Base-by-base conservation (phyloP, 2,113 vertebrate genomes). In the Bubo scandiacus region DNA sequence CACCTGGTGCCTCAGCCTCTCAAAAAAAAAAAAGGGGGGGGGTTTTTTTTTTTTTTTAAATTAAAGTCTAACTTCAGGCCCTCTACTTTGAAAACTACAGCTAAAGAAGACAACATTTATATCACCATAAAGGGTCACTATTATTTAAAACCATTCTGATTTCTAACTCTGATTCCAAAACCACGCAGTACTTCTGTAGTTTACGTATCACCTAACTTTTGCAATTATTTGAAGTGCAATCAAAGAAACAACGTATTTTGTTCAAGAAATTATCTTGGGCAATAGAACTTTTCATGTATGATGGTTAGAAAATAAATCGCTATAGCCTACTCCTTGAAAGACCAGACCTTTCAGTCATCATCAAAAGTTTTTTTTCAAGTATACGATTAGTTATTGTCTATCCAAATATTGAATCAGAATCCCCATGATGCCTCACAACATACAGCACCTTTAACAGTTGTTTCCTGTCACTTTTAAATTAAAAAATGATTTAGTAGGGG, bases 391-490 rank as follows among this genome's bases (percentile, higher is more conserved):
- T 81, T 70, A 54, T 11, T 63, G 27, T 79, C 78, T 72, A 49
- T 74, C 58, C 63, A 88, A 88, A 62, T 57, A 77, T 5, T 81
- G 70, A 95, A 74, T 97, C 96, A 97, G 42, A 83, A 97, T 91
- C 96, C 88, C 86, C 90, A 43, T 15, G 59, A 91, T 88, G 84
- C 83, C 95, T 97, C 83, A 71, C 80, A 81, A 63, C 61, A 84
- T 49, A 81, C 61, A 96, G 75, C 71, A 85, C 38, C 8, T 67
- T 63, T 59, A 85, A 82, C 78, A 95, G 71, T 92, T 97, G 83
- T 97, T 98, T 97, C 97, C 95, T 98, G 98, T 97, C 97, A 97
- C 57, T 84, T 91, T 61, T 40, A 89, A 92, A 75, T 94, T 93
- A 34, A 80, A 96, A 97, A 94, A 94, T 71, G 13, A 82, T 58